Base-by-base conservation (phyloP, 2,888 invertebrate species). In the Capitulum mitella region DNA sequence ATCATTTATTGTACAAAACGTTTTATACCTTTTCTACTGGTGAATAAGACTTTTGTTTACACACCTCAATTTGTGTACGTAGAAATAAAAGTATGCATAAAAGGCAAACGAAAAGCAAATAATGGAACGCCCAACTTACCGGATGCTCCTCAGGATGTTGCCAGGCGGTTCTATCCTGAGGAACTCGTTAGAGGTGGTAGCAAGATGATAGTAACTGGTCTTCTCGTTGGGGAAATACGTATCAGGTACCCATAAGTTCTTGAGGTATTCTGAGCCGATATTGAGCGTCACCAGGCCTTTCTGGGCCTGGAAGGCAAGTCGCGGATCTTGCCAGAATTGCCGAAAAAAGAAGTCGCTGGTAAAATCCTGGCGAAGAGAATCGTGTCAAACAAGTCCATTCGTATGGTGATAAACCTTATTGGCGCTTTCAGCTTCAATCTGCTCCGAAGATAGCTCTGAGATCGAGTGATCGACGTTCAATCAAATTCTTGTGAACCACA, bases 211-310 rank as follows among this genome's bases (percentile, higher is more conserved):
- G 90, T 98, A 99, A 84, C 98, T 97, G 89, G 97, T 97, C 89
- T 99, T 99, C 89, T 99, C 99, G 88, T 99, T 99, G 85, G 98
- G 98, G 89, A 99, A 98, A 89, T 99, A 99, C 83, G 98, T 99
- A 88, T 99, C 99, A 84, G 98, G 98, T 84, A 98, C 98, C 99
- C 99, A 99, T 87, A 99, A 97, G 87, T 95, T 95, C 88, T 95
- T 95, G 87, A 97, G 94, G 87, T 96, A 95, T 88, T 96, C 95
- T 81, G 95, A 95, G 83, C 95, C 95, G 34, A 96, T 96, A 83
- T 94, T 94, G 84, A 96, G 89, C 83, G 93, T 94, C 87, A 94
- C 94, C 84, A 96, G 93, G 84, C 93, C 94, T 82, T 92, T 92
- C 85, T 93, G 89, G 87, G 93, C 92, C 87, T 92, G 92, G 89